A percentile compares a stretch with the other conserved stretches of the same genome.
Conservation (phyloP, 2,797 vertebrate genomes). For the Hephaestus fuliginosus region DNA sequence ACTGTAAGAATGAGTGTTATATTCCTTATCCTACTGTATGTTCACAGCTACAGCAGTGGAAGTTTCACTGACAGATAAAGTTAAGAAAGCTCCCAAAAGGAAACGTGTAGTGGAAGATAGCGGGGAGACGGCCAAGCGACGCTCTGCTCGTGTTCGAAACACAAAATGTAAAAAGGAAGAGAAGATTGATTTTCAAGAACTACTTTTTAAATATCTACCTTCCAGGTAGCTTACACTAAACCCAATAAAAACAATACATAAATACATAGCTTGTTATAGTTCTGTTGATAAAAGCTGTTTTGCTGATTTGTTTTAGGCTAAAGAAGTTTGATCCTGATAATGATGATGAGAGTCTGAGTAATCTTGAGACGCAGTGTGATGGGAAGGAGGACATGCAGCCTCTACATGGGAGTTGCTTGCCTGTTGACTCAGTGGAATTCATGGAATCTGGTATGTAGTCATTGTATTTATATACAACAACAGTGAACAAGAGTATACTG, state of each 20-base stretch:
- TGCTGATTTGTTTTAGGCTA: slow-evolving; percentile 82
- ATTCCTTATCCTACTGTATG: background rate
- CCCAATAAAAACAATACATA: background rate
- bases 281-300: background rate
- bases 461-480: background rate
- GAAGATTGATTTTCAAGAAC: slow-evolving; percentile 97
- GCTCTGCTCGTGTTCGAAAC: slow-evolving; percentile 96
- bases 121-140: slow-evolving; percentile 95
- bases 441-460: slow-evolving; percentile 91
- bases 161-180: slow-evolving; percentile 99
- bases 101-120: slow-evolving; percentile 92
- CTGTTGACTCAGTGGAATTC: slow-evolving; percentile 88
- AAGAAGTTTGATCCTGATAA: slow-evolving; percentile 95
- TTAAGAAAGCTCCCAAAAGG: slow-evolving; percentile 94
- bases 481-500: background rate
- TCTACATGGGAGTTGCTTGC: slow-evolving; percentile 82
- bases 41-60: slow-evolving; percentile 84
- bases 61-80: slow-evolving; percentile 89
- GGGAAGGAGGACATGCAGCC: slow-evolving; percentile 88
- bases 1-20: background rate
- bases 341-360: slow-evolving; percentile 93
- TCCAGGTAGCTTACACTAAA: slow-evolving; percentile 87
- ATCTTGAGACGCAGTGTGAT: slow-evolving; percentile 90
- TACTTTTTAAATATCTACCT: slow-evolving; percentile 96
- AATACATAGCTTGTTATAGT: background rate